Conservation (phyloP, 2,888 invertebrate genomes). For the Limnephilus lunatus region DNA sequence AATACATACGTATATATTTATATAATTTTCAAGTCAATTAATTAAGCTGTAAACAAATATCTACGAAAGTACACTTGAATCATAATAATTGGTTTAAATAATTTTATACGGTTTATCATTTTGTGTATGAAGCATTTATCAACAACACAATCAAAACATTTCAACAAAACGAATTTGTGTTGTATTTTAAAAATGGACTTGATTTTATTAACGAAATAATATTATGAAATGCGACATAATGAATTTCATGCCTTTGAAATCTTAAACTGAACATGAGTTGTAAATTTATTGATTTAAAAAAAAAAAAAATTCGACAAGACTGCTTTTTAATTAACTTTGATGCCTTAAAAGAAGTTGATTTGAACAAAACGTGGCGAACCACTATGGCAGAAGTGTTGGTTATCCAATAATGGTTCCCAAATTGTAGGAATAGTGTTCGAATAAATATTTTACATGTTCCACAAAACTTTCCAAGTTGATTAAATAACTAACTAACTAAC, state of each 20-base stretch:
- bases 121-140: neutral
- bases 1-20: neutral
- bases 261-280: no score
- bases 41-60: neutral
- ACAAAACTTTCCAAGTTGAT: no score
- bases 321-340: no score
- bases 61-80: neutral
- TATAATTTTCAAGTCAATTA: neutral
- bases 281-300: no score
- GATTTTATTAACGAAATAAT: neutral
- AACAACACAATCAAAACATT: neutral
- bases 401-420: no score
- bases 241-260: neutral
- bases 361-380: no score
- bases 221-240: neutral
- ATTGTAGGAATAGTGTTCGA: no score
- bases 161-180: neutral
- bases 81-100: neutral
- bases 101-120: neutral
- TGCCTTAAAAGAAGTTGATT: no score
- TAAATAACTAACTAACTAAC: no score
- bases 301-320: no score
- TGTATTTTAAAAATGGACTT: neutral
- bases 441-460: no score
- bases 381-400: no score